Conservation (phyloP, 2,113 vertebrate species). For the Catharus fuscescens region DNA sequence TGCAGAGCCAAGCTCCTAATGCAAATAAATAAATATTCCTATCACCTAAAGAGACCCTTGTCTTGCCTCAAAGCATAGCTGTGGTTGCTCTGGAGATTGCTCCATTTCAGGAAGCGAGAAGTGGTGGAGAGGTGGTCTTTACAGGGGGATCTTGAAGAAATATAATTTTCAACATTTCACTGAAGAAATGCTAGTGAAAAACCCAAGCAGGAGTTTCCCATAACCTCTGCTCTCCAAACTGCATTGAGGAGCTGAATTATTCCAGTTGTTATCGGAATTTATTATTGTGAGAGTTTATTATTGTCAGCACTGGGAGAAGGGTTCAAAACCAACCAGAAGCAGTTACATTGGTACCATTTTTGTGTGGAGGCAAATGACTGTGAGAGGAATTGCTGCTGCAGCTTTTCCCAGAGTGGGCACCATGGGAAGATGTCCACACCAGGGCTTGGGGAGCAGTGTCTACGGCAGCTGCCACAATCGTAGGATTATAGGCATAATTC, state of each 20-base stretch:
- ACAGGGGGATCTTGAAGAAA: neutral
- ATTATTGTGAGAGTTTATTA: neutral
- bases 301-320: neutral
- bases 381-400: neutral
- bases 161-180: neutral
- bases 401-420: neutral
- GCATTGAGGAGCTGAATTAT: neutral
- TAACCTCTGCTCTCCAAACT: neutral
- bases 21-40: constrained; percentile 37
- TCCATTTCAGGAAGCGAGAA: neutral
- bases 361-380: neutral
- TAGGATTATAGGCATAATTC: neutral
- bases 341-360: neutral
- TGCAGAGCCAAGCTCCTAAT: constrained; percentile 8
- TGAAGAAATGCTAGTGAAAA: constrained; percentile 10
- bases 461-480: neutral
- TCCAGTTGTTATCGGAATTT: neutral
- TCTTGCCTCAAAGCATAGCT: neutral
- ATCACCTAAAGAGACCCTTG: neutral
- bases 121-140: neutral
- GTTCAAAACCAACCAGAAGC: neutral
- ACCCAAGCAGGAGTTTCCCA: constrained; percentile 12
- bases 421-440: neutral
- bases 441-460: neutral
- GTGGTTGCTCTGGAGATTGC: neutral